Percentiles rank a stretch among this genome's conserved stretches.
phyloP scores from a whole-genome alignment of 2,113 vertebrate species.

The Rhipidura dahli region DNA sequence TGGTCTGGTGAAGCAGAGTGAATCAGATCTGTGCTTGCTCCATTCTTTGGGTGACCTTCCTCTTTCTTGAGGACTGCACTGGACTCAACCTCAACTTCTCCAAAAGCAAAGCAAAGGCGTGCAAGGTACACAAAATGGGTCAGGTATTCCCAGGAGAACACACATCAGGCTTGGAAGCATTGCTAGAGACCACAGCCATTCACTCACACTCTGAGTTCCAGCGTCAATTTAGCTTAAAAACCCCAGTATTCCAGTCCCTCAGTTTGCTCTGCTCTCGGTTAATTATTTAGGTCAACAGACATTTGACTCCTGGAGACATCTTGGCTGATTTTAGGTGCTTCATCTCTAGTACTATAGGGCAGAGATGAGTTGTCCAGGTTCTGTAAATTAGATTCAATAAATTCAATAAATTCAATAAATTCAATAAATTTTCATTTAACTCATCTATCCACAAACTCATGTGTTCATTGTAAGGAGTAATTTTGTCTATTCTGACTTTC shows the following conservation, averaged over 20 bases:
- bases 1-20: neutral
- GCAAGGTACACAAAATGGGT: neutral
- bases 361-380: neutral
- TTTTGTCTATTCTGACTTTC: neutral
- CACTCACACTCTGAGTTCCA: neutral
- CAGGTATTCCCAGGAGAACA: neutral
- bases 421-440: too few relatives aligned
- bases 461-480: neutral
- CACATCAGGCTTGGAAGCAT: neutral
- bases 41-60: neutral
- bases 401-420: too few relatives aligned
- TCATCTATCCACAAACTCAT: neutral
- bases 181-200: neutral
- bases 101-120: neutral
- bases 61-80: neutral
- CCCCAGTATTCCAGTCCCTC: neutral
- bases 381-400: neutral
- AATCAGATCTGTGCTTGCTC: neutral
- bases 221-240: neutral
- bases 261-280: neutral
- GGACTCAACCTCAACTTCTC: neutral
- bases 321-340: neutral
- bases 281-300: neutral
- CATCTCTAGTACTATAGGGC: neutral
- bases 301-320: neutral